A percentile compares a stretch with the other conserved stretches of the same genome.
Conservation (phyloP, 2,113 vertebrate genomes). For the Mystacornis crossleyi region DNA sequence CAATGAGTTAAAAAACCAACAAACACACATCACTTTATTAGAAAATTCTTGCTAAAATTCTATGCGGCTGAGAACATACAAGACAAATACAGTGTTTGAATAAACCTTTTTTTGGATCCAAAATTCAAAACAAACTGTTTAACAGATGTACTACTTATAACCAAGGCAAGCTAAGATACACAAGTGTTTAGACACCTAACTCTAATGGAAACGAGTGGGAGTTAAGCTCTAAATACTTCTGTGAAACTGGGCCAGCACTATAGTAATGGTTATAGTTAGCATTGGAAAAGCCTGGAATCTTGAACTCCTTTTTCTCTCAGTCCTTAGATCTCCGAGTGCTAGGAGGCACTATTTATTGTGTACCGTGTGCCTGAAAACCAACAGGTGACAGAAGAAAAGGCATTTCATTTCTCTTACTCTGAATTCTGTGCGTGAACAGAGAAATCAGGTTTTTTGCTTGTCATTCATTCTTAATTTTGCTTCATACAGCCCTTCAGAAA, state of each 20-base stretch:
- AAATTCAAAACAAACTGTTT: neutral
- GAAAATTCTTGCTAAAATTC: neutral
- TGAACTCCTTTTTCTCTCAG: neutral
- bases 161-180: neutral
- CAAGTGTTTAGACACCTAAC: slow-evolving; percentile 44
- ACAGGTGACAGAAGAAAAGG: neutral
- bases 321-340: neutral
- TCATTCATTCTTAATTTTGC: slow-evolving; percentile 53
- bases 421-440: slow-evolving; percentile 11
- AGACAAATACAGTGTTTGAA: neutral
- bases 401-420: neutral
- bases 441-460: neutral
- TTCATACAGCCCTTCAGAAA: slow-evolving; percentile 87
- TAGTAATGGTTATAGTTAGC: slow-evolving; percentile 46
- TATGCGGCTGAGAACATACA: neutral
- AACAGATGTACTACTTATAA: neutral
- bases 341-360: neutral
- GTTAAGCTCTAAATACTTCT: slow-evolving; percentile 21
- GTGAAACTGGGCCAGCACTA: slow-evolving; percentile 10
- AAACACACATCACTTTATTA: neutral
- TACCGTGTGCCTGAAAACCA: neutral
- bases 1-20: neutral
- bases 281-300: slow-evolving; percentile 16
- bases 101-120: neutral
- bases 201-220: slow-evolving; percentile 41